These are phyloP conservation scores for Haplochromis vanheusdeni DNA, from an alignment of 2,113 vertebrate genomes.

Conservation along the genomic window DNA sequence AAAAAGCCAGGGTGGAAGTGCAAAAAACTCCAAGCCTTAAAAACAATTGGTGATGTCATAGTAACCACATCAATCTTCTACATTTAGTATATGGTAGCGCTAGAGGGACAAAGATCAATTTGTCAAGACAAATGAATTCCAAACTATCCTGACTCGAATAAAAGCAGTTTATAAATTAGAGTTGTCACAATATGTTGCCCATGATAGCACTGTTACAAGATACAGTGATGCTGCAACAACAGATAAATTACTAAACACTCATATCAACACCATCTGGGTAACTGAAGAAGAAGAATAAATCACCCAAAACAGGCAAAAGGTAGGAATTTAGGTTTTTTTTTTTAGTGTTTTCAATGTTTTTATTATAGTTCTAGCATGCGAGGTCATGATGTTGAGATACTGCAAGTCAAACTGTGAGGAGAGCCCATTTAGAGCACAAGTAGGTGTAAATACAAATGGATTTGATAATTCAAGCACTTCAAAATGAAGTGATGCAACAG, in stretches of 20 bases:
- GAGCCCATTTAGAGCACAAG: neutral
- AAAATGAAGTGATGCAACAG: neutral
- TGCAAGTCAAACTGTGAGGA: neutral
- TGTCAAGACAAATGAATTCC: neutral
- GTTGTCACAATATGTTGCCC: neutral
- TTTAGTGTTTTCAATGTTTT: neutral
- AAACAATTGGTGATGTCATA: neutral
- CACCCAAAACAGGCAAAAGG: neutral
- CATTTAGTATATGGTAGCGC: accelerated
- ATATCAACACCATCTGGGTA: neutral
- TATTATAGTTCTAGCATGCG: neutral
- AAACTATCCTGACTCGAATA: neutral
- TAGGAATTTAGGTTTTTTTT: neutral
- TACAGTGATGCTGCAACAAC: neutral
- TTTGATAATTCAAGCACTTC: neutral
- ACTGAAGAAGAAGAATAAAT: neutral
- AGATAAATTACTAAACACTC: neutral
- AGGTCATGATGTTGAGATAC: neutral
- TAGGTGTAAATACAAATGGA: neutral
- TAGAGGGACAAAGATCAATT: neutral
- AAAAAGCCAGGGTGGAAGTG: neutral
- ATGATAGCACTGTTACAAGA: neutral
- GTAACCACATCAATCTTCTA: neutral
- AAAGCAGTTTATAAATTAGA: neutral
- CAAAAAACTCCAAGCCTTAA: neutral